Conservation (phyloP, 2,797 vertebrate genomes). For the Bovichtus diacanthus region DNA sequence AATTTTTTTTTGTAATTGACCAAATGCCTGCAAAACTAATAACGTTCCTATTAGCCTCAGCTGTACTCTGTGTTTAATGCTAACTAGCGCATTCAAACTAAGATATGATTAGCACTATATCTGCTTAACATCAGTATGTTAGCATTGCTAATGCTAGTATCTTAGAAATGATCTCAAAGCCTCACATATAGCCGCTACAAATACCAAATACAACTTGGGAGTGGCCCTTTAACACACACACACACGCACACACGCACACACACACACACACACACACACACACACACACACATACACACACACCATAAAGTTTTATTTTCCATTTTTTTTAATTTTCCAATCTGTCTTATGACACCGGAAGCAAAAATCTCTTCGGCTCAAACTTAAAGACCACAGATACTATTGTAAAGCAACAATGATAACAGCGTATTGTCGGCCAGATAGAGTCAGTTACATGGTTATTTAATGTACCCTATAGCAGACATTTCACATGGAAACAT, state of each 20-base stretch:
- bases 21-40: neutral
- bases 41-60: neutral
- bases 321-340: neutral
- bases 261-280: too few relatives aligned
- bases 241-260: too few relatives aligned
- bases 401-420: neutral
- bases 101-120: neutral
- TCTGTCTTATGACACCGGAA: neutral
- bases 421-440: neutral
- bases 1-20: neutral
- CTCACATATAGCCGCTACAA: neutral
- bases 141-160: neutral
- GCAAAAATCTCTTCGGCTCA: neutral
- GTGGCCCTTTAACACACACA: neutral
- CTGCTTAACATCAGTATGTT: neutral
- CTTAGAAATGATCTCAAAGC: neutral
- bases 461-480: neutral
- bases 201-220: too few relatives aligned
- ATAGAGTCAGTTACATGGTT: neutral
- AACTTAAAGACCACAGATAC: neutral
- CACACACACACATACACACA: too few relatives aligned
- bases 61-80: neutral
- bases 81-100: neutral
- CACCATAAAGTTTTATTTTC: neutral
- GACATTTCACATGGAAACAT: neutral